phyloP scores from a whole-genome alignment of 2,888 invertebrate genomes.

The Oasisia sp. region DNA sequence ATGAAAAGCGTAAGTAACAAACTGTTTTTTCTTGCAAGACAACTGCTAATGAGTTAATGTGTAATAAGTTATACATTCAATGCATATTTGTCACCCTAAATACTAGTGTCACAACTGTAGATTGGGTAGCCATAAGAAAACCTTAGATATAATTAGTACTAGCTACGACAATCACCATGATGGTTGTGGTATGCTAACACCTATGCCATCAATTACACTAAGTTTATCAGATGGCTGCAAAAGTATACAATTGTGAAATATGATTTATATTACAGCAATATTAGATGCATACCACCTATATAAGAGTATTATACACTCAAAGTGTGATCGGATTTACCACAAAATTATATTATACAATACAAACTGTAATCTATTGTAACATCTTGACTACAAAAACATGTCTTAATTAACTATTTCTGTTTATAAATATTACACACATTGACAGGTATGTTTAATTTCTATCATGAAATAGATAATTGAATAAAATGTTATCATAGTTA shows the following conservation, averaged over 20 bases:
- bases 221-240: not conserved
- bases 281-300: too few species aligned
- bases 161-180: not conserved
- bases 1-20: conserved; percentile 2
- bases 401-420: not conserved
- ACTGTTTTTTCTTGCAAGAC: not conserved
- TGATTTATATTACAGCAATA: too few species aligned
- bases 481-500: not conserved
- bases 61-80: not conserved
- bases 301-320: too few species aligned
- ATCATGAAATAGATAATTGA: not conserved
- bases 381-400: not conserved
- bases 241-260: too few species aligned
- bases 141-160: not conserved
- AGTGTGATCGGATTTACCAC: too few species aligned
- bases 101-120: not conserved
- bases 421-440: not conserved
- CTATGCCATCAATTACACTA: not conserved
- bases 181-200: not conserved
- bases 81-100: not conserved
- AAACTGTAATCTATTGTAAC: not conserved
- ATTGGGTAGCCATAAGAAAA: not conserved
- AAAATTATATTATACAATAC: not conserved
- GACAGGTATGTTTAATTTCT: not conserved
- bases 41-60: not conserved